Evolutionary conservation across 2,888 invertebrate genomes (phyloP).

Genomic region (Nycteola revayana): DNA sequence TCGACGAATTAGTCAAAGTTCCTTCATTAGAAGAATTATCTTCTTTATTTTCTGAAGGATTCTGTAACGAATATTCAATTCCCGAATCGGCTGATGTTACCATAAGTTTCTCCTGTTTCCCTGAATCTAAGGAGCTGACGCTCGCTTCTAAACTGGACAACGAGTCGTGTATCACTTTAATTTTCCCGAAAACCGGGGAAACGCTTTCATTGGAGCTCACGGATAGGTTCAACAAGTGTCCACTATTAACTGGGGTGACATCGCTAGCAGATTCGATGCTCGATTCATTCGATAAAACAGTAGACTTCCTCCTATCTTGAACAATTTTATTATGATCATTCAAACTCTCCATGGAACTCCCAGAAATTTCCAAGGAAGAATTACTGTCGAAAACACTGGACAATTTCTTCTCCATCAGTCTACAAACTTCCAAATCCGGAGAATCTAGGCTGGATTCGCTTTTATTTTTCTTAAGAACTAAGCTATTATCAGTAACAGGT

Average conservation of each 20-base stretch:
- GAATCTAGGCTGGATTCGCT: constrained; percentile 79
- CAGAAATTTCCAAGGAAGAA: constrained; percentile 74
- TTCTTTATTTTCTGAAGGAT: constrained; percentile 61
- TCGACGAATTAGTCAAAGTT: constrained; percentile 72
- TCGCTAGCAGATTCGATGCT: constrained; percentile 73
- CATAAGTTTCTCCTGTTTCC: constrained; percentile 64
- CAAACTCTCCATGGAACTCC: constrained; percentile 75
- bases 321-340: constrained; percentile 55
- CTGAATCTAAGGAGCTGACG: constrained; percentile 74
- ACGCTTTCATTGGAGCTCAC: constrained; percentile 76
- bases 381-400: constrained; percentile 70
- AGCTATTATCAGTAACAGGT: constrained; percentile 62
- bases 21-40: constrained; percentile 76
- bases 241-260: constrained; percentile 59
- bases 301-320: constrained; percentile 59
- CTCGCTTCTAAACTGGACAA: constrained; percentile 76
- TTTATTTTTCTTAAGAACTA: constrained; percentile 76
- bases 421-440: constrained; percentile 76
- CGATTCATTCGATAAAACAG: constrained; percentile 59
- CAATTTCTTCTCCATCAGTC: constrained; percentile 66
- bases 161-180: constrained; percentile 69
- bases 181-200: constrained; percentile 70
- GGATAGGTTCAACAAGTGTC: constrained; percentile 62
- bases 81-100: constrained; percentile 76
- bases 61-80: constrained; percentile 71